Percentiles rank a stretch among this genome's conserved stretches.
Evolutionary conservation across 2,888 invertebrate genomes (phyloP).

Genomic region (Catocala nupta): DNA sequence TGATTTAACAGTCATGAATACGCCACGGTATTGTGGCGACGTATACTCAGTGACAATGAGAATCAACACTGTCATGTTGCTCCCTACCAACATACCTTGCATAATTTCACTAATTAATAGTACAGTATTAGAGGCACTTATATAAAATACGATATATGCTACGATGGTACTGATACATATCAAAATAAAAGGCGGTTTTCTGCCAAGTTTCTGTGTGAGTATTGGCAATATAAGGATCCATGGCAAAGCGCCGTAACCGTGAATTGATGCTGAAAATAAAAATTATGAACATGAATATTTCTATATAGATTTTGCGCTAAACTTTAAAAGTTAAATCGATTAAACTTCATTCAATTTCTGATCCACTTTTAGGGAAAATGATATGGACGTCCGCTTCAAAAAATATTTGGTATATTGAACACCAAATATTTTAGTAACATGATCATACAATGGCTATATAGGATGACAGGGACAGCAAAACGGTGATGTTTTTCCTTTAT

Average conservation of each 20-base stretch:
- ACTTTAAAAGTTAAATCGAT: no score
- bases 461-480: no score
- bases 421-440: no score
- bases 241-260: conserved; percentile 59
- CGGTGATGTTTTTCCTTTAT: no score
- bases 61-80: conserved; percentile 47
- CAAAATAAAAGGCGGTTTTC: conserved; percentile 58
- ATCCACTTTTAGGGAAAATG: no score
- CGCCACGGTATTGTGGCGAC: conserved; percentile 54
- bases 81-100: conserved; percentile 52
- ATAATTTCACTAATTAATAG: conserved; percentile 59
- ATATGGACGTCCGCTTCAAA: no score
- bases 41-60: conserved; percentile 57
- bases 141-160: conserved; percentile 54
- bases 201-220: conserved; percentile 54
- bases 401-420: no score
- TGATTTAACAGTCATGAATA: conserved; percentile 57
- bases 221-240: conserved; percentile 61
- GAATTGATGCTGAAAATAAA: conserved; percentile 60
- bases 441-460: no score
- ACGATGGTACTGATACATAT: conserved; percentile 50
- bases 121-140: conserved; percentile 47
- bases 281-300: conserved; percentile 3
- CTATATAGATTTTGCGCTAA: no score
- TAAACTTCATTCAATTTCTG: no score